phyloP scores from a whole-genome alignment of 2,113 vertebrate genomes.

The Alouatta palliata region DNA sequence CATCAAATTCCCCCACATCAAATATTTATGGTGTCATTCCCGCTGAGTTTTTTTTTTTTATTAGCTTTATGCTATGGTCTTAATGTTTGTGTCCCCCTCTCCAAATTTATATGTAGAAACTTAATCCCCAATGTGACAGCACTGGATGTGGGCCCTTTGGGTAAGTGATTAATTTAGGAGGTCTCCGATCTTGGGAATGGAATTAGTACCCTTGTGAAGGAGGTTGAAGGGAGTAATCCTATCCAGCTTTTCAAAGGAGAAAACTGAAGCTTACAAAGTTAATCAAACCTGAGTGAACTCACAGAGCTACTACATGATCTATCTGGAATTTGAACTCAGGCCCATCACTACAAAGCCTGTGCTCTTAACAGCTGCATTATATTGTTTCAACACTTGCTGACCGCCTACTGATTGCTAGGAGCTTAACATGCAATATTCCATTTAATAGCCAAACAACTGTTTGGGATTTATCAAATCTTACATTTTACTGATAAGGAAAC shows the following conservation, averaged over 20 bases:
- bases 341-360: not conserved
- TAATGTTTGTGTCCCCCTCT: too few species aligned
- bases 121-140: too few species aligned
- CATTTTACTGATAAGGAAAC: not conserved
- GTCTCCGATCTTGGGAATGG: too few species aligned
- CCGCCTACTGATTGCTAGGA: not conserved
- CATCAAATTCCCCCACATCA: too few species aligned
- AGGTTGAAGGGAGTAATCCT: not conserved
- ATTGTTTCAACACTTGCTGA: not conserved
- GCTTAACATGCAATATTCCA: not conserved
- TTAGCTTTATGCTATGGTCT: too few species aligned
- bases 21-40: too few species aligned
- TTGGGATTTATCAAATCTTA: not conserved
- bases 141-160: too few species aligned
- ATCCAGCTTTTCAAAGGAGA: slow-evolving; percentile 6
- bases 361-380: not conserved
- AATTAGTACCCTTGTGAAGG: too few species aligned
- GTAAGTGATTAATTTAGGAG: too few species aligned
- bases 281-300: not conserved
- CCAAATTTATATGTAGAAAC: too few species aligned
- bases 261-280: not conserved
- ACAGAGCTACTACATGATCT: not conserved
- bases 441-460: not conserved
- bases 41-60: too few species aligned
- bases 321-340: not conserved